These are phyloP conservation scores for Celastrina argiolus DNA, from an alignment of 2,888 invertebrate genomes.

Conservation along the genomic window DNA sequence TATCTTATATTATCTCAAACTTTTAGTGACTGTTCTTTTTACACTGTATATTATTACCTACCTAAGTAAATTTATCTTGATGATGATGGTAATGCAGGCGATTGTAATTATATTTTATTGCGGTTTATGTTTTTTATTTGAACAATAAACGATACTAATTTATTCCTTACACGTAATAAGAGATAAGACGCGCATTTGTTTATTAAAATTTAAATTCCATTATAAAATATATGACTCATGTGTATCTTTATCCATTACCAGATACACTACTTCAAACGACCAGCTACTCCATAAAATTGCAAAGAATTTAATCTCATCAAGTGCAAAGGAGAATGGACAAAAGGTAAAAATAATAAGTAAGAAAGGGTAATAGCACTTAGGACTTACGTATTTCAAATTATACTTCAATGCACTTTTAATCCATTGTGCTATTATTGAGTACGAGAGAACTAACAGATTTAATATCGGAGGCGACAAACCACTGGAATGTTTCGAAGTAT, in stretches of 20 bases:
- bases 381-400: not conserved
- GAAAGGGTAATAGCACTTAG: not conserved
- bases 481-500: constrained; percentile 10
- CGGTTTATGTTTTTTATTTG: not conserved
- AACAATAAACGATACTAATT: not conserved
- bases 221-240: not conserved
- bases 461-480: constrained; percentile 14
- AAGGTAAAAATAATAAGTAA: not conserved
- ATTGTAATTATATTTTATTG: not conserved
- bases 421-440: not conserved
- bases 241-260: not conserved
- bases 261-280: not conserved
- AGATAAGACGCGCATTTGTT: not conserved
- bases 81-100: not conserved
- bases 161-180: not conserved
- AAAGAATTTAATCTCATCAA: not conserved
- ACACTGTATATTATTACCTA: too few species aligned
- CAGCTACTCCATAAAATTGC: not conserved
- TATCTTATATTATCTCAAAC: too few species aligned
- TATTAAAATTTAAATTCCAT: not conserved
- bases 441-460: not conserved
- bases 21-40: too few species aligned
- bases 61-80: not conserved
- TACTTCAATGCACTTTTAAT: not conserved
- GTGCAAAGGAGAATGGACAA: not conserved